Evolutionary conservation across 2,113 vertebrate genomes (phyloP), one percentile per base, ranked within the genome.

Genomic region (Microcebus ravelobensis): DNA sequence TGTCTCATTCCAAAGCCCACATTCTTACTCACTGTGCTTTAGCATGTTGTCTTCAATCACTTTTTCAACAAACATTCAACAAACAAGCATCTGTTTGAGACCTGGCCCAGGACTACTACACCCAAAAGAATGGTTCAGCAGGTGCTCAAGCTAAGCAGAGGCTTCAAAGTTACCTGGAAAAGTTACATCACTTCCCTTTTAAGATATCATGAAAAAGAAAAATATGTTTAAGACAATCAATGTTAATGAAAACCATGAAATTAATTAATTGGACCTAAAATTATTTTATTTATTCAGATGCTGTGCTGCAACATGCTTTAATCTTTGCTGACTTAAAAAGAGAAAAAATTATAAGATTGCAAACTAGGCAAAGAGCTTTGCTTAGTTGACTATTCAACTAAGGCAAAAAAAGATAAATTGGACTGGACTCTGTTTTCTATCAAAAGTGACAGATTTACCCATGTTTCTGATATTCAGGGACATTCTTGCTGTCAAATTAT

Each of bases 401-500:
- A 86, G 42, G 31, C 61, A 93, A 96, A 55, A 73, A 79, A 77
- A 92, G 80, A 85, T 34, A 79, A 93, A 97, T 93, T 91, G 91
- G 71, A 27, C 55, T 23, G 73, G 77, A 74, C 55, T 92, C 90
- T 96, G 97, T 71, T 97, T 79, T 94, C 42, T 83, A 68, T 96
- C 93, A 96, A 21, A 34, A 8, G 29, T 90, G 94, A 96, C 89
- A 96, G 88, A 82, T 93, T 89, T 88, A 81, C 85, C 95, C 87
- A 17, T 67, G 84, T 95, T 96, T 93, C 79, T 94, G 65, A 97
- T 84, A 93, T 29, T 93, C 23, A 57, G 81, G 50, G 36, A 93
- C 77, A 96, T 96, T 95, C 95, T 95, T 91, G 73, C 95, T 97
- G 91, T 96, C 89, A 96, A 95, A 91, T 95, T 97, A 91, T 97